Percentiles rank a stretch among this genome's conserved stretches.
These are phyloP conservation scores for Nephrocerus scutellatus DNA, from an alignment of 2,888 invertebrate species.

Conservation along the genomic window DNA sequence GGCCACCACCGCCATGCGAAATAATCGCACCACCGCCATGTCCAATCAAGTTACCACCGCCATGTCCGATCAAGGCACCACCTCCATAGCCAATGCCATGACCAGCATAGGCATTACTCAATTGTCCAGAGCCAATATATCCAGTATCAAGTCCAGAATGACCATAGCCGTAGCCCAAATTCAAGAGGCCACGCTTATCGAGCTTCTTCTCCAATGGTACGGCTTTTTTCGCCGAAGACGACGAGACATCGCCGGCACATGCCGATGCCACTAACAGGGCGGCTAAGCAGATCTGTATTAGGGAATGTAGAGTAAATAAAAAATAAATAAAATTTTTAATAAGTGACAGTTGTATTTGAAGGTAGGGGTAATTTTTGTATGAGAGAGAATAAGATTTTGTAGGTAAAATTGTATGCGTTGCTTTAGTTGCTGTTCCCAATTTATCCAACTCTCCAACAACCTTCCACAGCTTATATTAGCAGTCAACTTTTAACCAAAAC, in stretches of 20 bases:
- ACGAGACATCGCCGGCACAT: conserved; percentile 59
- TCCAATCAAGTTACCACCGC: conserved; percentile 29
- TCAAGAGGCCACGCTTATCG: conserved; percentile 73
- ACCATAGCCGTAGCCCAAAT: conserved; percentile 74
- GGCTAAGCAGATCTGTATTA: conserved; percentile 60
- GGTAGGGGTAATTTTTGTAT: neutral
- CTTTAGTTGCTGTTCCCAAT: too few species aligned
- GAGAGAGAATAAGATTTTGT: too few species aligned
- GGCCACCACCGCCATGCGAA: conserved; percentile 12
- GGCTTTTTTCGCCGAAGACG: conserved; percentile 44
- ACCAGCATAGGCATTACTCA: conserved; percentile 51
- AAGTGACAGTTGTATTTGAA: neutral
- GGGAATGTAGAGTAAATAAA: neutral
- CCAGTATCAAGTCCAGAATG: conserved; percentile 68
- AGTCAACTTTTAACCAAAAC: too few species aligned
- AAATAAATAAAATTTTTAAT: neutral
- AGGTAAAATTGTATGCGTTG: too few species aligned
- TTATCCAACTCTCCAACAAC: too few species aligned
- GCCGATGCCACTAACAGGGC: conserved; percentile 68
- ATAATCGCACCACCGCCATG: conserved; percentile 5
- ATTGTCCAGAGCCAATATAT: conserved; percentile 59
- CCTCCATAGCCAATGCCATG: conserved; percentile 42
- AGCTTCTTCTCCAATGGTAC: conserved; percentile 66
- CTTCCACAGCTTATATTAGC: too few species aligned
- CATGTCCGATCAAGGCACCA: conserved; percentile 32